A percentile compares a stretch with the other conserved stretches of the same genome.
phyloP scores from a whole-genome alignment of 2,797 vertebrate species.

The Triplophysa yarkandensis region DNA sequence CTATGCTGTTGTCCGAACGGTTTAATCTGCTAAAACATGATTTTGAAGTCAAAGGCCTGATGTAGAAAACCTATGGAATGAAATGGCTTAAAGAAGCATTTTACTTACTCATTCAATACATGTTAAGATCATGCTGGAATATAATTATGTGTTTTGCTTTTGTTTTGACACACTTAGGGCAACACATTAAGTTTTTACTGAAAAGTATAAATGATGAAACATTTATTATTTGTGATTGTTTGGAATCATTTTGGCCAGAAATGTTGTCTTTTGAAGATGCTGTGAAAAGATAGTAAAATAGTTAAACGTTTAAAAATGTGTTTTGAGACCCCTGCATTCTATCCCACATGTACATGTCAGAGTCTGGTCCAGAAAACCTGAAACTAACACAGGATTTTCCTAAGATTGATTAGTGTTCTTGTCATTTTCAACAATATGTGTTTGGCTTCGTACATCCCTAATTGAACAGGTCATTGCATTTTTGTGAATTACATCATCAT shows the following conservation, averaged over 20 bases:
- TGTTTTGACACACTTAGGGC: neutral
- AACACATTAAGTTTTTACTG: neutral
- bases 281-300: neutral
- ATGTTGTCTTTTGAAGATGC: neutral
- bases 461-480: neutral
- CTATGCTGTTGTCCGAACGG: neutral
- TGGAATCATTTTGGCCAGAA: neutral
- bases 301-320: neutral
- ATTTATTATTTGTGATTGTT: neutral
- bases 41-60: neutral
- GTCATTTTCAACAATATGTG: neutral
- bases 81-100: neutral
- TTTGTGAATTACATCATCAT: neutral
- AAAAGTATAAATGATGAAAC: too few species aligned
- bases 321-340: neutral
- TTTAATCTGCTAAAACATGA: conserved; percentile 16
- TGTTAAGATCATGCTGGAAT: neutral
- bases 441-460: neutral
- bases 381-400: neutral
- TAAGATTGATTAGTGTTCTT: neutral
- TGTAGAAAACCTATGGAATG: neutral
- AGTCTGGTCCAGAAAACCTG: neutral
- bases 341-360: neutral
- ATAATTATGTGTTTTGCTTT: too few species aligned
- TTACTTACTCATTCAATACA: neutral